Evolutionary conservation across 2,797 vertebrate genomes (phyloP).

Genomic region (Carcharodon carcharias): DNA sequence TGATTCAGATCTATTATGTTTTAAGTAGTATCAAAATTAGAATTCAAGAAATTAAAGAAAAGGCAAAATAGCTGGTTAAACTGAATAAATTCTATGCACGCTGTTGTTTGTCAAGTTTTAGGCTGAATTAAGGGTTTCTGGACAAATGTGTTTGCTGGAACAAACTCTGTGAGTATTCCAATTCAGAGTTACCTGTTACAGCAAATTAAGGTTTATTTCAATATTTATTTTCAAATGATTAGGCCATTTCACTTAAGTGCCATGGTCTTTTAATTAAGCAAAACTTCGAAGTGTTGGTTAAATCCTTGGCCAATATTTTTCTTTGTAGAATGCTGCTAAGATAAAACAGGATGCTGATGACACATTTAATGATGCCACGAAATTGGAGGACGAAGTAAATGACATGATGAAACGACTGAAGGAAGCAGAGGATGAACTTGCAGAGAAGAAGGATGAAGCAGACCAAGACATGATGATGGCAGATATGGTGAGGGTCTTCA

Average conservation of each 20-base stretch:
- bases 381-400: slow-evolving; percentile 72
- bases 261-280: background rate
- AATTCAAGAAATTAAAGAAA: background rate
- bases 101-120: background rate
- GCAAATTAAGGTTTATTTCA: background rate
- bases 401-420: slow-evolving; percentile 76
- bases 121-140: background rate
- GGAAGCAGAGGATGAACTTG: slow-evolving; percentile 73
- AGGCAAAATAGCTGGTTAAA: background rate
- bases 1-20: background rate
- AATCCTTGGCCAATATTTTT: background rate
- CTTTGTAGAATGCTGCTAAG: slow-evolving; percentile 70
- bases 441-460: slow-evolving; percentile 71
- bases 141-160: background rate
- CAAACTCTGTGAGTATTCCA: background rate
- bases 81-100: background rate
- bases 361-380: slow-evolving; percentile 71
- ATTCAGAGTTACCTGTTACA: background rate
- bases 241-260: background rate
- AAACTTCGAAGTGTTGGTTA: background rate
- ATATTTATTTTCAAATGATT: background rate
- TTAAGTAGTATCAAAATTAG: background rate
- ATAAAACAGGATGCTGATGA: slow-evolving; percentile 76
- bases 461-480: slow-evolving; percentile 94
- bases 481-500: slow-evolving; percentile 62